Percentiles rank a stretch among this genome's conserved stretches.
Conservation (phyloP, 2,113 vertebrate genomes). For the Bufo gargarizans region DNA sequence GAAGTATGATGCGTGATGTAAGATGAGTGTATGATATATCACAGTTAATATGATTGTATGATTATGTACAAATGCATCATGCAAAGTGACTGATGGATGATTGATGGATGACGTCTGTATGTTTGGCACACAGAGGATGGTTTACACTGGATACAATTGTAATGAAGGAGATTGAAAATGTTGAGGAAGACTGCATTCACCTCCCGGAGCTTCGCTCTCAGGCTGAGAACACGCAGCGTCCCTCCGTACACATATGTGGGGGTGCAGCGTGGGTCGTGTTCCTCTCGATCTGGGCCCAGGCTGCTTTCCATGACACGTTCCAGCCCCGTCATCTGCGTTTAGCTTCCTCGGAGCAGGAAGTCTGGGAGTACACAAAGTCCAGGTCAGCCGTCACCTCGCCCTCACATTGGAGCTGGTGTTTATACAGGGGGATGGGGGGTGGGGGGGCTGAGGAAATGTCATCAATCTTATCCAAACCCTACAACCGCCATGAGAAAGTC, state of each 20-base stretch:
- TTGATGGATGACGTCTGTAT: background rate
- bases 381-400: background rate
- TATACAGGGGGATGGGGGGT: background rate
- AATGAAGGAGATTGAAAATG: background rate
- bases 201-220: too few relatives aligned
- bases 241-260: background rate
- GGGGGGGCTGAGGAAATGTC: background rate
- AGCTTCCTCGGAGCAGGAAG: slow-evolving; percentile 33
- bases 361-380: slow-evolving; percentile 17
- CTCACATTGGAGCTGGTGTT: background rate
- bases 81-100: background rate
- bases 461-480: background rate
- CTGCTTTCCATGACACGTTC: slow-evolving; percentile 13
- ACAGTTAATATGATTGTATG: too few relatives aligned
- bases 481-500: background rate
- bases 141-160: background rate
- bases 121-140: background rate
- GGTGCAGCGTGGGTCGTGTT: background rate
- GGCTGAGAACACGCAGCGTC: background rate
- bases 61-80: background rate
- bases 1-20: background rate
- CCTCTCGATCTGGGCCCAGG: background rate
- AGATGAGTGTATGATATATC: background rate
- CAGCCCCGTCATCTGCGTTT: slow-evolving; percentile 16
- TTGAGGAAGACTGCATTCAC: background rate